Evolutionary conservation across 1,140 invertebrate genomes (phyloP), one percentile per base, ranked within the genome.

Genomic region (Drosophila repleta): DNA sequence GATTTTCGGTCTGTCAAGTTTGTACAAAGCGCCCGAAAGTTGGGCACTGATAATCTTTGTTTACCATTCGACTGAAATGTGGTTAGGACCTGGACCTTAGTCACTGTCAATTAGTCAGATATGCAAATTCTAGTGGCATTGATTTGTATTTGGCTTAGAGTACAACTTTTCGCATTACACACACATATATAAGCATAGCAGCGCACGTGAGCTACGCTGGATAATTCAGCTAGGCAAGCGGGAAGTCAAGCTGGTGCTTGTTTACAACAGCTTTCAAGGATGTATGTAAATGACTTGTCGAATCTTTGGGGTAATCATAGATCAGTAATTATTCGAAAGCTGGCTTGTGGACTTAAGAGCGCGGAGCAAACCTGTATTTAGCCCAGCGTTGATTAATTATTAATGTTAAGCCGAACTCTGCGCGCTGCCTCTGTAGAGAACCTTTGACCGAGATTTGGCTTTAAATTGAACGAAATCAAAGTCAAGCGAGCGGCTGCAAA

Each of bases 41-140:
- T 75, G 32, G 61, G 55, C 56, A 39, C 49, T 45, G 72, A 71
- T 71, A 65, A 74, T 74, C 69, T 65, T 45, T 60, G 55, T 74
- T 74, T 57, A 58, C 67, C 41, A 45, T 70, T 56, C 43, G 15
- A 7, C 13, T 13, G 32, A 18, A 18, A 24, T 10, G 26, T 52
- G 60, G 32, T 13, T 21, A 20, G 35, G 15, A 43, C 24, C 4
- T 43, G 21, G 10, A 45, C 13, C 18, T 64, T 17, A 26, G 37
- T 32, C 37, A 52, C n/a, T 35, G 61, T 45, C 49, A 66, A 58
- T 66, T 58, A 58, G 53, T 43, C 21, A 21, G n/a, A 48, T 18
- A 45, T 56, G 21, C 20, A 56, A 56, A 39, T 32, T 48, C 20
- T 21, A 49, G 15, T 13, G 6, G 51, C 11, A 37, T 37, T n/a